phyloP scores from a whole-genome alignment of 2,113 vertebrate species.

The Climacteris rufus region DNA sequence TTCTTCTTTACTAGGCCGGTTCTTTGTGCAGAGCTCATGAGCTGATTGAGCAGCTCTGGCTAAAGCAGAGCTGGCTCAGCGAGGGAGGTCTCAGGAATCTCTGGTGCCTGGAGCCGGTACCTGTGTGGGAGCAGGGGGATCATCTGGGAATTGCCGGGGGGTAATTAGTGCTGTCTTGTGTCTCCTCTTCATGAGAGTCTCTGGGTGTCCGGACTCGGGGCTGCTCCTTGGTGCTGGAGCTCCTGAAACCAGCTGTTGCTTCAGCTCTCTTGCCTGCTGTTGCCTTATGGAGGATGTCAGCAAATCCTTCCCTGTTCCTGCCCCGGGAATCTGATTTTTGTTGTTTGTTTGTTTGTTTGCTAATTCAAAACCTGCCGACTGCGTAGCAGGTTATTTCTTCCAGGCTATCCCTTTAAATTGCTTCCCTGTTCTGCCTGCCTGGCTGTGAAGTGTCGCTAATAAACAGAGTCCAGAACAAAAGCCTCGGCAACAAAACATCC shows the following conservation, averaged over 20 bases:
- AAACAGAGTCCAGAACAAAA: slow-evolving; percentile 41
- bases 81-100: rapidly evolving
- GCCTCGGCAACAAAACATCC: slow-evolving; percentile 38
- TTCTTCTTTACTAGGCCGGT: not conserved
- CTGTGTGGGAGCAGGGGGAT: not conserved
- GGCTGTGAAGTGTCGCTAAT: not conserved
- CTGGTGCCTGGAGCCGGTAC: not conserved
- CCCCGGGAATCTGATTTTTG: not conserved
- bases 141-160: not conserved
- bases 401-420: slow-evolving; percentile 18
- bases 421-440: not conserved
- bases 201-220: not conserved
- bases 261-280: not conserved
- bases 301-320: not conserved
- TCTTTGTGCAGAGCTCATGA: not conserved
- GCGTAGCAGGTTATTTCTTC: not conserved
- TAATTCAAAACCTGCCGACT: not conserved
- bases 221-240: not conserved
- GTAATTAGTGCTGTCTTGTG: not conserved
- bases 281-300: not conserved
- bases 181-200: not conserved
- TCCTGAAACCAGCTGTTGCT: not conserved
- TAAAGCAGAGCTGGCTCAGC: not conserved
- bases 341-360: not conserved
- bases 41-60: not conserved